Evolutionary conservation across 2,888 invertebrate species (phyloP).

Genomic region (Steinernema carpocapsae): DNA sequence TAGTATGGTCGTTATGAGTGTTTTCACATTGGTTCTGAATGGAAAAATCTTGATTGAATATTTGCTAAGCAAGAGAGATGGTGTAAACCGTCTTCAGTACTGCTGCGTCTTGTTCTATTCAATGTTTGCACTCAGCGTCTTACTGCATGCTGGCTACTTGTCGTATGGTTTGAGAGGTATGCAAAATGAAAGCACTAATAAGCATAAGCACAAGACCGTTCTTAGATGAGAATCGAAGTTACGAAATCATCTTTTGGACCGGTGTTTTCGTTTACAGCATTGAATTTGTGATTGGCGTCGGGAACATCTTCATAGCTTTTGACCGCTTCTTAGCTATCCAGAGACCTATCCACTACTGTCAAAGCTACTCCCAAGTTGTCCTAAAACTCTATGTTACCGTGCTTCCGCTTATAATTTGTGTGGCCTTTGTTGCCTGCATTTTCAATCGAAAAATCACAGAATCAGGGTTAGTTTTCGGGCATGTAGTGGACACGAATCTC

Average conservation of each 20-base stretch:
- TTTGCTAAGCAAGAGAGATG: too few relatives aligned
- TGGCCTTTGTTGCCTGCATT: not conserved
- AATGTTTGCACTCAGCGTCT: not conserved
- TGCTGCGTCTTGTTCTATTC: not conserved
- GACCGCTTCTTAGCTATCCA: slow-evolving; percentile 1
- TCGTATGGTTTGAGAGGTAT: not conserved
- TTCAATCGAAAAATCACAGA: not conserved
- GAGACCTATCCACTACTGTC: not conserved
- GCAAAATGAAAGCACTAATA: not conserved
- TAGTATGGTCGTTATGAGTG: too few relatives aligned
- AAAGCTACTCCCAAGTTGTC: not conserved
- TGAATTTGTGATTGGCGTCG: not conserved
- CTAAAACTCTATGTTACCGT: too few relatives aligned
- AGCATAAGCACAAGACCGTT: not conserved
- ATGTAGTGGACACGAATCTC: too few relatives aligned
- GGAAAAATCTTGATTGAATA: too few relatives aligned
- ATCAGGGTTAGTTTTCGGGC: too few relatives aligned
- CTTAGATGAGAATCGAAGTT: not conserved
- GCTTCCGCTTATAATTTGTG: not conserved
- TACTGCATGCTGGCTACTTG: not conserved
- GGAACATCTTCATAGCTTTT: slow-evolving; percentile 11
- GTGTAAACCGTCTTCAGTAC: too few relatives aligned
- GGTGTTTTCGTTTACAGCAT: not conserved
- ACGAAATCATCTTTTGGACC: slow-evolving; percentile 1
- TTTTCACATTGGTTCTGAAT: too few relatives aligned